phyloP scores from a whole-genome alignment of 2,113 vertebrate genomes.

The Motacilla tschutschensis region DNA sequence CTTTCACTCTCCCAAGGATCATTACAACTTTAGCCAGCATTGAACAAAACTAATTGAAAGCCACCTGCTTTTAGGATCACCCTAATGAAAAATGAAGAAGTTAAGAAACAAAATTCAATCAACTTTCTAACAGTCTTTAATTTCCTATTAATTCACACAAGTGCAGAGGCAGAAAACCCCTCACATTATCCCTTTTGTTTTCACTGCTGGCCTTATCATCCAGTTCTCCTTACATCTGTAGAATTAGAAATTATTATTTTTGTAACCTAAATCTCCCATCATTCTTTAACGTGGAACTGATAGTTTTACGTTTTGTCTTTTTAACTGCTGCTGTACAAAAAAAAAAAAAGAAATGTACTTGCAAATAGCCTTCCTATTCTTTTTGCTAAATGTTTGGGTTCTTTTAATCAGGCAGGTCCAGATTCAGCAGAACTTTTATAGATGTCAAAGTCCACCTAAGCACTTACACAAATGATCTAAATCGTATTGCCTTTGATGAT shows the following conservation, averaged over 20 bases:
- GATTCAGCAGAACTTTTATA: slow-evolving; percentile 6
- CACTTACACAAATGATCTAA: background rate
- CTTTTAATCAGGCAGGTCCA: background rate
- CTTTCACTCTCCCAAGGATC: slow-evolving; percentile 21
- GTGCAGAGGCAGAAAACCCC: background rate
- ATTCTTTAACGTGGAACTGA: background rate
- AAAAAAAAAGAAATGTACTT: background rate
- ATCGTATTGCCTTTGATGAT: background rate
- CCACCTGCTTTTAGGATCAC: slow-evolving; percentile 44
- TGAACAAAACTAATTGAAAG: slow-evolving; percentile 60
- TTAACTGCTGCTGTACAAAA: background rate
- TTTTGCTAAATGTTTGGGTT: background rate
- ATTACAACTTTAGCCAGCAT: slow-evolving; percentile 57
- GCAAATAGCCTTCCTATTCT: background rate
- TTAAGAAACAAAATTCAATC: slow-evolving; percentile 55
- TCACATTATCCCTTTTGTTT: background rate
- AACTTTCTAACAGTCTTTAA: slow-evolving; percentile 37
- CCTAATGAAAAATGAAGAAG: slow-evolving; percentile 37
- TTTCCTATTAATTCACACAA: slow-evolving; percentile 45
- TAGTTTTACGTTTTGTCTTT: background rate
- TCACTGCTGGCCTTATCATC: background rate
- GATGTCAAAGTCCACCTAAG: background rate
- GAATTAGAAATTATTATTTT: slow-evolving; percentile 37
- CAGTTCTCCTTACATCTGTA: background rate
- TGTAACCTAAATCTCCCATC: slow-evolving; percentile 3